A percentile compares a stretch with the other conserved stretches of the same genome.
These are phyloP conservation scores for Dasysyrphus albostriatus DNA, from an alignment of 2,888 invertebrate species.

Conservation along the genomic window DNA sequence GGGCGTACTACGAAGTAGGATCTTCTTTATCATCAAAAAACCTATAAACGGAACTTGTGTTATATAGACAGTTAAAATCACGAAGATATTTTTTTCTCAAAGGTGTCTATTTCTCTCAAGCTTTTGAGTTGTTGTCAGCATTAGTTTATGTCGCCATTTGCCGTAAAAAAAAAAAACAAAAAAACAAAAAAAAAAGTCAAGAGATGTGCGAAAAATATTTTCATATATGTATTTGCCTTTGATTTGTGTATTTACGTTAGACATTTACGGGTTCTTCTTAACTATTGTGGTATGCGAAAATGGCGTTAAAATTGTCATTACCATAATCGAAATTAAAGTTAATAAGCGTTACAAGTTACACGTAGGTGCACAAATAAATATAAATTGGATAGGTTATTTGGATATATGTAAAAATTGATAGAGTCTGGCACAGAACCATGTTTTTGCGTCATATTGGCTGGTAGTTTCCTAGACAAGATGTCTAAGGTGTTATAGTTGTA, in stretches of 20 bases:
- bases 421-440: not conserved
- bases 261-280: constrained; percentile 50
- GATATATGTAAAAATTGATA: no score
- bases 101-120: not conserved
- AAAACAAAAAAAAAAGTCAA: not conserved
- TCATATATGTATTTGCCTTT: constrained; percentile 40
- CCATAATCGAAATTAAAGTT: constrained; percentile 33
- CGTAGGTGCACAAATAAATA: constrained; percentile 3
- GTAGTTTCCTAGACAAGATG: not conserved
- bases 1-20: constrained; percentile 41
- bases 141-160: not conserved
- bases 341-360: constrained; percentile 11
- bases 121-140: constrained; percentile 16
- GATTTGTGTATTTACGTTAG: constrained; percentile 33
- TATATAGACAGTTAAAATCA: not conserved
- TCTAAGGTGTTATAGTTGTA: no score
- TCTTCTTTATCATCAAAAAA: not conserved
- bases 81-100: not conserved
- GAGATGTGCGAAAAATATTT: constrained; percentile 2
- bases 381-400: not conserved
- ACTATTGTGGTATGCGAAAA: constrained; percentile 62
- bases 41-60: constrained; percentile 5
- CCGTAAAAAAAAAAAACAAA: not conserved
- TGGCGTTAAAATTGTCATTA: constrained; percentile 55
- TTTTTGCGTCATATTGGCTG: not conserved